Conservation (phyloP, 2,888 invertebrate species). For the Eupsilia transversa region DNA sequence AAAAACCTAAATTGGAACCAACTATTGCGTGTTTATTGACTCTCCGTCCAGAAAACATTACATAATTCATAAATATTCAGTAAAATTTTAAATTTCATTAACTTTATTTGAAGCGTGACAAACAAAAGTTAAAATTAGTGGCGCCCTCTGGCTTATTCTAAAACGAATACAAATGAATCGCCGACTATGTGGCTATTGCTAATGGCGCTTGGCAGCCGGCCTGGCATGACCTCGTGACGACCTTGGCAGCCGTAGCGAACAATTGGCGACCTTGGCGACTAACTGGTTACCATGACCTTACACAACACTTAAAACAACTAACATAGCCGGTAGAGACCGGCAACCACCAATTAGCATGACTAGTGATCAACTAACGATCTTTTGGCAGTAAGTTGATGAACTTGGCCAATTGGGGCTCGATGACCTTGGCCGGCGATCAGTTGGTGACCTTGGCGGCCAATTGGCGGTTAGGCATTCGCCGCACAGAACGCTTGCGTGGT, state of each 20-base stretch:
- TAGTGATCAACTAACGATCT: constrained; percentile 72
- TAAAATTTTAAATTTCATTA: constrained; percentile 81
- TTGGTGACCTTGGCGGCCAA: constrained; percentile 69
- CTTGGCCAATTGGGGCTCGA: constrained; percentile 67
- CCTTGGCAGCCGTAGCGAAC: constrained; percentile 70
- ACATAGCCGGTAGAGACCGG: constrained; percentile 60
- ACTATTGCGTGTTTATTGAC: constrained; percentile 91
- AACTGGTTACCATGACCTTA: constrained; percentile 66
- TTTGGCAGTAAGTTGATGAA: constrained; percentile 74
- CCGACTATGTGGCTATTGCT: constrained; percentile 91
- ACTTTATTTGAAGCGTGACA: constrained; percentile 88
- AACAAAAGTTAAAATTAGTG: constrained; percentile 81
- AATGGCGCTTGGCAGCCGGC: constrained; percentile 78
- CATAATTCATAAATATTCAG: constrained; percentile 83
- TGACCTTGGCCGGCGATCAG: constrained; percentile 64
- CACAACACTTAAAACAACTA: constrained; percentile 68
- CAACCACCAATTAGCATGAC: constrained; percentile 71
- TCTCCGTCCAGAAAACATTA: constrained; percentile 88
- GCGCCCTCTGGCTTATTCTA: constrained; percentile 89
- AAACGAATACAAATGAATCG: constrained; percentile 89
- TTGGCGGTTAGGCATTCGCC: constrained; percentile 60
- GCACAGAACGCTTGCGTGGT: constrained; percentile 46
- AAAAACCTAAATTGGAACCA: constrained; percentile 87
- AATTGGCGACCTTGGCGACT: constrained; percentile 65
- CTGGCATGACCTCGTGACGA: constrained; percentile 70